A percentile compares a stretch with the other conserved stretches of the same genome.
phyloP scores from a whole-genome alignment of 2,888 invertebrate genomes.

The Sepiola atlantica region DNA sequence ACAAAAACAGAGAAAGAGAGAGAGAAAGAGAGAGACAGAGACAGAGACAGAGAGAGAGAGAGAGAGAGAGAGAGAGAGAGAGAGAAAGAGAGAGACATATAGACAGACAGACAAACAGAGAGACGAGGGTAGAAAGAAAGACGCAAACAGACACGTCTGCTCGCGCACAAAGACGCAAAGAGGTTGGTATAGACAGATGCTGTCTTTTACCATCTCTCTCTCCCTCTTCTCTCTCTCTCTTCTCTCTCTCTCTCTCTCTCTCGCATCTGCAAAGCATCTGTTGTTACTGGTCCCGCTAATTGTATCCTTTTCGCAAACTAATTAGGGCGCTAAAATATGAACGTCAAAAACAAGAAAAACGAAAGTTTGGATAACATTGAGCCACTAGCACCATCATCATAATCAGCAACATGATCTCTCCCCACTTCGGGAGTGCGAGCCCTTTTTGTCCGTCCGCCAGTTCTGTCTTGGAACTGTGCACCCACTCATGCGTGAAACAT shows the following conservation, averaged over 20 bases:
- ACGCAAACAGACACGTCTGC: neutral
- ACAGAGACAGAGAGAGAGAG: too few relatives aligned
- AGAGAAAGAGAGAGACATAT: neutral
- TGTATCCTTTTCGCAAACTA: neutral
- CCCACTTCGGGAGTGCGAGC: neutral
- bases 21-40: neutral
- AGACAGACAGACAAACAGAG: neutral
- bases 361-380: neutral
- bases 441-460: neutral
- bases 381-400: neutral
- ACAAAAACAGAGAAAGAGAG: neutral
- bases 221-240: too few relatives aligned
- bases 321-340: slow-evolving; percentile 11
- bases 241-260: too few relatives aligned
- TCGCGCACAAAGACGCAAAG: neutral
- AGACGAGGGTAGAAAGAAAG: neutral
- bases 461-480: neutral
- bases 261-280: neutral
- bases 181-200: neutral
- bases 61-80: too few relatives aligned
- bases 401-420: neutral
- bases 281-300: neutral
- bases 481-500: neutral
- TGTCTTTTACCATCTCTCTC: too few relatives aligned
- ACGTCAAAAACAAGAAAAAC: neutral